These are phyloP conservation scores for Agrypnia vestita DNA, from an alignment of 1,140 invertebrate genomes.

Conservation along the genomic window DNA sequence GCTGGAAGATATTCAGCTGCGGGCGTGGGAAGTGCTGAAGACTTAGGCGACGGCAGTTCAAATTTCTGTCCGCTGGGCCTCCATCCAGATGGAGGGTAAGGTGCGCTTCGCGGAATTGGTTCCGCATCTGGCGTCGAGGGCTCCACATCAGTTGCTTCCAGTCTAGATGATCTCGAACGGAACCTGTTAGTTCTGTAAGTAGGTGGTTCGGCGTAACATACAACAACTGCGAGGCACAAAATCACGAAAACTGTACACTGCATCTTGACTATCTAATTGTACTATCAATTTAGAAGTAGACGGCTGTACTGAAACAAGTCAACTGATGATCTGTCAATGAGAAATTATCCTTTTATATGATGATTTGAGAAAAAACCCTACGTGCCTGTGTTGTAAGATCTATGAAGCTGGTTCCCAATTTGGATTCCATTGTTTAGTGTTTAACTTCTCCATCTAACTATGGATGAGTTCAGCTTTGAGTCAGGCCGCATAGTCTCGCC, in stretches of 20 bases:
- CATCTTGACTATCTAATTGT: conserved; percentile 28
- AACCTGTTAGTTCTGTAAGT: conserved; percentile 32
- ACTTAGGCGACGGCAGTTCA: conserved; percentile 62
- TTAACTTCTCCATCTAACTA: conserved; percentile 6
- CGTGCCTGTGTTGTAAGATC: conserved; percentile 37
- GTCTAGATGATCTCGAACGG: conserved; percentile 22
- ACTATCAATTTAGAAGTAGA: conserved; percentile 6
- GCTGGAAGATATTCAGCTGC: conserved; percentile 18
- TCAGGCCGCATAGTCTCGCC: neutral
- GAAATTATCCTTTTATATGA: conserved; percentile 20
- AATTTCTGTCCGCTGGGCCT: conserved; percentile 65
- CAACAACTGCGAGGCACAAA: neutral
- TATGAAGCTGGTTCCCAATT: neutral
- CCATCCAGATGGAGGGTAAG: conserved; percentile 69
- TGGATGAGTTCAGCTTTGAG: conserved; percentile 6
- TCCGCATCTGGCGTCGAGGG: conserved; percentile 62
- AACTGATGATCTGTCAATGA: conserved; percentile 11
- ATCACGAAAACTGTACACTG: conserved; percentile 12
- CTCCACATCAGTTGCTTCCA: conserved; percentile 16
- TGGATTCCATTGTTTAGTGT: conserved; percentile 25
- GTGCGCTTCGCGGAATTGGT: conserved; percentile 59
- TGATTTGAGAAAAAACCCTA: conserved; percentile 2
- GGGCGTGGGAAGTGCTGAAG: conserved; percentile 63
- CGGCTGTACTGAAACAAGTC: neutral
- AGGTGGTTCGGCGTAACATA: conserved; percentile 1